Evolutionary conservation across 2,113 vertebrate genomes (phyloP).

Genomic region (Sorex araneus): DNA sequence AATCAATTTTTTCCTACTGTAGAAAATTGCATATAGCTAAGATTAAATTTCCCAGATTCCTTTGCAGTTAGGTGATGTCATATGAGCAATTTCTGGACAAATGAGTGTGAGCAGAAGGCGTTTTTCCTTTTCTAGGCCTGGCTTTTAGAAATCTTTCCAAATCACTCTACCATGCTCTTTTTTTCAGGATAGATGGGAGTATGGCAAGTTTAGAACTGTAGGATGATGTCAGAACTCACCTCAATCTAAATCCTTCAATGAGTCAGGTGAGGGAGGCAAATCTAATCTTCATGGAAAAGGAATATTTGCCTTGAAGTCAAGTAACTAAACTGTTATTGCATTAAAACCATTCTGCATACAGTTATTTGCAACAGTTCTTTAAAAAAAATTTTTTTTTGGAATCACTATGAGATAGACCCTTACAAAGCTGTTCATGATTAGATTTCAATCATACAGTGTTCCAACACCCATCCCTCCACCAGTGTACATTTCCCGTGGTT

Average conservation of each 20-base stretch:
- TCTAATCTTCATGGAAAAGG: not conserved
- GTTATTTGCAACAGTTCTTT: not conserved
- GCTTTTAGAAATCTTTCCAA: not conserved
- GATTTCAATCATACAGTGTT: no score
- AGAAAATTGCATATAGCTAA: not conserved
- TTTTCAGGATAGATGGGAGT: not conserved
- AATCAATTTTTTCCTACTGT: conserved; percentile 1
- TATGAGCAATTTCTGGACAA: not conserved
- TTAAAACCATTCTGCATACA: not conserved
- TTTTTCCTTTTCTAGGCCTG: not conserved
- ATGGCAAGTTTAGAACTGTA: not conserved
- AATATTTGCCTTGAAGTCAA: not conserved
- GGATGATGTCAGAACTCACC: not conserved
- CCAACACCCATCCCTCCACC: no score
- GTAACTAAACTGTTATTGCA: not conserved
- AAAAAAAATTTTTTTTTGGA: no score
- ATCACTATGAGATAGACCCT: no score
- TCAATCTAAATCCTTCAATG: not conserved
- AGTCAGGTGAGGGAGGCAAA: not conserved
- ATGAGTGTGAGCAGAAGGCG: not conserved
- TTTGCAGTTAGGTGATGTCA: not conserved
- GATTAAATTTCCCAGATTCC: not conserved
- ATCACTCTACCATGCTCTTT: not conserved
- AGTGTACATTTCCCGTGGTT: no score
- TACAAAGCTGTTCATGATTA: no score